A percentile compares a stretch with the other conserved stretches of the same genome.
These are phyloP conservation scores for Spicauda simplicius DNA, from an alignment of 2,888 invertebrate genomes.

Conservation along the genomic window DNA sequence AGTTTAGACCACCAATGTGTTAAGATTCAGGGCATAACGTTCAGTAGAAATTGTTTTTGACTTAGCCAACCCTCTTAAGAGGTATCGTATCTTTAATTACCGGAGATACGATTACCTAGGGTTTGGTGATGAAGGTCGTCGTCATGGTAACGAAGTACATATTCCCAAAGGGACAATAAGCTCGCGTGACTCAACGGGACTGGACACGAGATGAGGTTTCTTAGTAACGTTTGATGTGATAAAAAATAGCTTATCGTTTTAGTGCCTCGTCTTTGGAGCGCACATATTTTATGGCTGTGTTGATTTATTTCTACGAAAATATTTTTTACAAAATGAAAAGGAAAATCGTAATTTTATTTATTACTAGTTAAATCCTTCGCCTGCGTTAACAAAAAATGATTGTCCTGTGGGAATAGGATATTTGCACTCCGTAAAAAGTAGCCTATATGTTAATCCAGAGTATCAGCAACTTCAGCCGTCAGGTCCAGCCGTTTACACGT, in stretches of 20 bases:
- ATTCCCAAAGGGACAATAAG: slow-evolving; percentile 50
- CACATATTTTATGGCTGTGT: slow-evolving; percentile 20
- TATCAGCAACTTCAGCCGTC: no score
- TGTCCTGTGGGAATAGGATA: no score
- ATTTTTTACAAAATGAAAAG: slow-evolving; percentile 6
- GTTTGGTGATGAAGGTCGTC: slow-evolving; percentile 46
- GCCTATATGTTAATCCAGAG: no score
- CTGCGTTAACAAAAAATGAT: no score
- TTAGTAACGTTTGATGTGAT: slow-evolving; percentile 33
- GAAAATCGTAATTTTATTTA: neutral
- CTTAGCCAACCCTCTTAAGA: slow-evolving; percentile 17
- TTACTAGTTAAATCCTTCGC: no score
- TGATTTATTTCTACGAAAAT: slow-evolving; percentile 9
- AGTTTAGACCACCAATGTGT: slow-evolving; percentile 12
- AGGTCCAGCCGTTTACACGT: no score
- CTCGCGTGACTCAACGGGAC: slow-evolving; percentile 33
- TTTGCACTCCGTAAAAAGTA: no score
- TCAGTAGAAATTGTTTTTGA: slow-evolving; percentile 28
- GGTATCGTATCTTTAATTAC: slow-evolving; percentile 25
- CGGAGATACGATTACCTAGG: slow-evolving; percentile 18
- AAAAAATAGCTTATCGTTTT: slow-evolving; percentile 32
- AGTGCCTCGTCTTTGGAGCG: slow-evolving; percentile 12
- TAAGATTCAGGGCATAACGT: slow-evolving; percentile 14
- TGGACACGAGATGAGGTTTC: slow-evolving; percentile 38
- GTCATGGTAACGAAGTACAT: slow-evolving; percentile 50